Base-by-base conservation (phyloP, 1,140 invertebrate genomes). In the Psilanteris sp. region DNA sequence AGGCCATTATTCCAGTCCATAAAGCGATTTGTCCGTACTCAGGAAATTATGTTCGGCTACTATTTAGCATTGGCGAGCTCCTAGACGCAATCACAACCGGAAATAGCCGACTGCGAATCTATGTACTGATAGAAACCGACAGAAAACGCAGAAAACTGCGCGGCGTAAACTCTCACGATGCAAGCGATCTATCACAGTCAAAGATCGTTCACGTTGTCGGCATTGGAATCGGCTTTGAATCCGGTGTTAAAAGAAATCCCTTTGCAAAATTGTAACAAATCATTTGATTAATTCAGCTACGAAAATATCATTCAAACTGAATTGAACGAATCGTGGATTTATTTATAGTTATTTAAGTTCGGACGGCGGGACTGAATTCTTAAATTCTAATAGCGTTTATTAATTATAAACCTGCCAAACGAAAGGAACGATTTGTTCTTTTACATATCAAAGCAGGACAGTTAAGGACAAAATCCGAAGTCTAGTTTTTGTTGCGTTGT, bases 1-100 rank as follows among this genome's bases (percentile, higher is more conserved):
- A 67, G 55, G 62, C 78, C 84, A 86, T 86, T 87, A 87, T 87
- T 86, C 85, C 85, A 66, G 76, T 64, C 83, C 81, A 87, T 87
- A 86, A 86, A 86, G 81, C 84, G 80, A 87, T 87, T 84, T 34
- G 61, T 16, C 68, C 66, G 81, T 77, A 81, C 83, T 84, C 79
- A 80, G 72, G 74, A 59, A 84, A 83, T 83, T 84, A 85, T 83
- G 79, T 83, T 81, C 76, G 5, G 43, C 73, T 78, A 46, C 82
- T 85, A 82, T 83, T 85, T 85, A 85, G 83, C 83, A 85, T 85
- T 67, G 48, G 54, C 7, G 48, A 34, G 37, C 39, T 41, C n/a
- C n/a, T n/a, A n/a, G n/a, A 11, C 39, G 54, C 34, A 39, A 13
- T 13, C 9, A 24, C 27, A 31, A 10, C 39, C 41, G 61, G 52